Evolutionary conservation across 2,888 invertebrate genomes (phyloP).

Genomic region (Neoitamus cyanurus): DNA sequence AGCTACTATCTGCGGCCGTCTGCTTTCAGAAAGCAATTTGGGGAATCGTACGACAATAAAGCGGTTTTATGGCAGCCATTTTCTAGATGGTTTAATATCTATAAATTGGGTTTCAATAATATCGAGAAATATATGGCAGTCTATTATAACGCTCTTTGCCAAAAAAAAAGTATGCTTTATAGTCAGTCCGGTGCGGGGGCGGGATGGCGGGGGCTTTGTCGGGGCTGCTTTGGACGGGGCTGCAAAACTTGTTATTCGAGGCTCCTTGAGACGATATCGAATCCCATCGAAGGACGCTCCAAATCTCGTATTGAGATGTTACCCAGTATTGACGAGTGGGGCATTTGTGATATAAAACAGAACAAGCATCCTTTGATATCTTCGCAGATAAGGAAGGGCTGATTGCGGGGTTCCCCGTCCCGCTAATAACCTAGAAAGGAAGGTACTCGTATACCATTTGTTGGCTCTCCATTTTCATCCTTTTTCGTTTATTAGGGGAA

Average conservation of each 20-base stretch:
- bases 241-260: background rate
- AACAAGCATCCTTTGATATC: background rate
- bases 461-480: background rate
- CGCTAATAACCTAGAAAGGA: background rate
- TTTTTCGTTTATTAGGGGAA: background rate
- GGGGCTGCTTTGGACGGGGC: background rate
- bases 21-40: slow-evolving; percentile 45
- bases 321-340: background rate
- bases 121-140: slow-evolving; percentile 51
- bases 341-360: background rate
- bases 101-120: slow-evolving; percentile 53
- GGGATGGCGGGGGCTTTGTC: background rate
- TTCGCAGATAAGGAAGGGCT: background rate
- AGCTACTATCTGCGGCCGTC: slow-evolving; percentile 30
- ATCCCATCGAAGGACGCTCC: background rate
- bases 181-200: background rate
- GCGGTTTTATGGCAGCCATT: slow-evolving; percentile 52
- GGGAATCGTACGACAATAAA: slow-evolving; percentile 52
- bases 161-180: slow-evolving; percentile 34
- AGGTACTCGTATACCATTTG: background rate
- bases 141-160: slow-evolving; percentile 50
- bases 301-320: background rate
- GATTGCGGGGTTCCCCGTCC: background rate
- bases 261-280: background rate
- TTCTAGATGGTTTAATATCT: slow-evolving; percentile 54